These are phyloP conservation scores for Mesodorylaimus sp. DNA, from an alignment of 2,888 invertebrate genomes.

Conservation along the genomic window DNA sequence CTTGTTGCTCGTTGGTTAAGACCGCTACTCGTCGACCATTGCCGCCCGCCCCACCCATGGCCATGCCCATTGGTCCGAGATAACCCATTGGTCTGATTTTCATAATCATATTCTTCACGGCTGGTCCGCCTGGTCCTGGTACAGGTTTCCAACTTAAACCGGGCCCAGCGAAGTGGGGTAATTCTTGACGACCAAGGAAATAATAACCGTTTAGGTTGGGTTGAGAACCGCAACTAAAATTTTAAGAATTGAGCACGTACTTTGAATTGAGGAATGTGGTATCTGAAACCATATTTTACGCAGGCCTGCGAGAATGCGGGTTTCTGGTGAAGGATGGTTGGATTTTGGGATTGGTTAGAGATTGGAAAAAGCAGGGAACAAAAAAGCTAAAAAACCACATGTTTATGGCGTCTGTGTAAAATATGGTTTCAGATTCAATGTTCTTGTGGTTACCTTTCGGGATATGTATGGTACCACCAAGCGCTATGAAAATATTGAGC, in stretches of 20 bases:
- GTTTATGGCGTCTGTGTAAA: too few relatives aligned
- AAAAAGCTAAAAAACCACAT: too few relatives aligned
- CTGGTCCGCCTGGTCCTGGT: constrained; percentile 12
- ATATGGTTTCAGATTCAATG: too few relatives aligned
- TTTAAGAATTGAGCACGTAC: background rate
- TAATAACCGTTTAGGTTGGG: constrained; percentile 12
- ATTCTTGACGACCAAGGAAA: constrained; percentile 12
- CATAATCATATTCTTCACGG: constrained; percentile 8
- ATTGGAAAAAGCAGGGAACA: background rate
- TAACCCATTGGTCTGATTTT: constrained; percentile 12
- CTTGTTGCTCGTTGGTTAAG: too few relatives aligned
- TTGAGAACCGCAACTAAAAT: constrained; percentile 11
- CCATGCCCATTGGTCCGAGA: constrained; percentile 2
- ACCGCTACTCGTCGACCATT: too few relatives aligned
- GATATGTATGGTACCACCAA: constrained; percentile 13
- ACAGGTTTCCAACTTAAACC: constrained; percentile 12
- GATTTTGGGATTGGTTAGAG: background rate
- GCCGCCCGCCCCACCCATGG: background rate
- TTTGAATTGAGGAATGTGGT: background rate
- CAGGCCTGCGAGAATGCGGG: background rate
- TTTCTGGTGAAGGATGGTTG: background rate
- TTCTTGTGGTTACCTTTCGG: background rate
- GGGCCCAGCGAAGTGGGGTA: constrained; percentile 12
- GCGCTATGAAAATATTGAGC: constrained; percentile 12
- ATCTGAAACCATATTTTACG: too few relatives aligned